Conservation (phyloP, 2,113 vertebrate species). For the Lagopus leucura region DNA sequence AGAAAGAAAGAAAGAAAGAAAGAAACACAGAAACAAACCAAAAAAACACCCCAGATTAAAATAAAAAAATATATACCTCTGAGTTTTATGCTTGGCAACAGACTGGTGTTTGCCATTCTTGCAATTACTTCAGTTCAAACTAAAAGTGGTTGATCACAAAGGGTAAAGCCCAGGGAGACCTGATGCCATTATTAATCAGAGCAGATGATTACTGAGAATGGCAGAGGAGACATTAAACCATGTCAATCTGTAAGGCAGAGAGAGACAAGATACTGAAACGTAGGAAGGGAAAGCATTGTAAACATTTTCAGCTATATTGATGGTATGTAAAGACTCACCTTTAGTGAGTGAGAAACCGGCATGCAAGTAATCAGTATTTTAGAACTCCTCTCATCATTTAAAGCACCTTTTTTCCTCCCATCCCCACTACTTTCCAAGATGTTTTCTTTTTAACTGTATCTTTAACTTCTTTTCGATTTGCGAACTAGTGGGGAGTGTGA, state of each 20-base stretch:
- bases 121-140: background rate
- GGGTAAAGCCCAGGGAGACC: background rate
- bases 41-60: background rate
- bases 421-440: background rate
- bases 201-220: background rate
- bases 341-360: background rate
- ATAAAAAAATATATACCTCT: background rate
- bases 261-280: background rate
- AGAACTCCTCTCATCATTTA: background rate
- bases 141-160: constrained; percentile 11
- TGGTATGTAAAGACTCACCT: background rate
- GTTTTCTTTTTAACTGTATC: background rate
- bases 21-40: background rate
- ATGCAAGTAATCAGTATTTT: background rate
- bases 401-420: background rate
- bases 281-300: background rate
- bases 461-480: background rate
- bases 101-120: background rate
- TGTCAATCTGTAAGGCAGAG: background rate
- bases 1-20: too few relatives aligned
- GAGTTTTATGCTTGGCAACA: background rate
- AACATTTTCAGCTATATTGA: background rate
- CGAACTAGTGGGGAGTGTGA: background rate
- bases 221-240: constrained; percentile 7
- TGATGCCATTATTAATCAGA: background rate